A percentile compares a stretch with the other conserved stretches of the same genome.
Conservation (phyloP, 2,888 invertebrate species). For the Fragum whitleyi region DNA sequence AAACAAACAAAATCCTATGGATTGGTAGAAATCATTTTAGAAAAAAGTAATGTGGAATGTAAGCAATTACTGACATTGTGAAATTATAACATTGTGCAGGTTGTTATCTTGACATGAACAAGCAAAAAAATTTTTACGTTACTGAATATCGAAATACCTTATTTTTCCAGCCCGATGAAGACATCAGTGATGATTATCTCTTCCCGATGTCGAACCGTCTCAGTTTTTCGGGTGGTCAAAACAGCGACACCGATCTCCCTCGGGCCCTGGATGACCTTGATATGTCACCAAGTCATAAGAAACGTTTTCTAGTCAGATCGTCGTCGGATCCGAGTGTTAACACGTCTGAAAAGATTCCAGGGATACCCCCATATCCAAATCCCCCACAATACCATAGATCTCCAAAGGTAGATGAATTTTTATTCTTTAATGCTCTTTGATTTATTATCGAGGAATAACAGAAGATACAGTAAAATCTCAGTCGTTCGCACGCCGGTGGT, state of each 20-base stretch:
- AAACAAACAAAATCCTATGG: too few relatives aligned
- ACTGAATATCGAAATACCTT: too few relatives aligned
- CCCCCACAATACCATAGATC: constrained; percentile 91
- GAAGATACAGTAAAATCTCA: too few relatives aligned
- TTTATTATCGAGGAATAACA: too few relatives aligned
- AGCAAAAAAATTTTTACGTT: too few relatives aligned
- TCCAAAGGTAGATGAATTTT: constrained; percentile 57
- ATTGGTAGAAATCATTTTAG: too few relatives aligned
- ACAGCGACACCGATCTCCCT: constrained; percentile 93
- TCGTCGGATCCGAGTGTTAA: constrained; percentile 98
- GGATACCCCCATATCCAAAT: constrained; percentile 84
- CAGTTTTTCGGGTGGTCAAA: constrained; percentile 97
- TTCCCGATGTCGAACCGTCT: constrained; percentile 97
- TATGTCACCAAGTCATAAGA: constrained; percentile 75
- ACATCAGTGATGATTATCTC: constrained; percentile 98
- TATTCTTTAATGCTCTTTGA: background rate
- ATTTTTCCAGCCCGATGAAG: constrained; percentile 94
- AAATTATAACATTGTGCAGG: too few relatives aligned
- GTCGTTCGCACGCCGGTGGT: too few relatives aligned
- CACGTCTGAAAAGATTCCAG: constrained; percentile 91
- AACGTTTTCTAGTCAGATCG: constrained; percentile 89
- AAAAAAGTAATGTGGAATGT: too few relatives aligned
- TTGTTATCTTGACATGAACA: too few relatives aligned
- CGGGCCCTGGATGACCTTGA: constrained; percentile 80
- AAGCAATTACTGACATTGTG: too few relatives aligned